These are phyloP conservation scores for Galagoides demidoff DNA, from an alignment of 2,797 vertebrate genomes.

Conservation along the genomic window DNA sequence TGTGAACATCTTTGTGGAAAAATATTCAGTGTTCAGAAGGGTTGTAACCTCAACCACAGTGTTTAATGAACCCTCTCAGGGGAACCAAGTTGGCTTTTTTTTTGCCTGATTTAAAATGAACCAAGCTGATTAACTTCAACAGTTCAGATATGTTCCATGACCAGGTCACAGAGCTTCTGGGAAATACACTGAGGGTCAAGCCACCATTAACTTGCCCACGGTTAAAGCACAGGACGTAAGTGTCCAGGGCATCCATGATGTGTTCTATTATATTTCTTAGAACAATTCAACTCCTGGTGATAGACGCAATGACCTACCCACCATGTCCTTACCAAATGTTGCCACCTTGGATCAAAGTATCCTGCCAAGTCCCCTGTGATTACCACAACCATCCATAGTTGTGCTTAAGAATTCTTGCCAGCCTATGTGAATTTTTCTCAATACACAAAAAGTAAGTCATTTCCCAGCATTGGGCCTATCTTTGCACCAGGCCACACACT, in stretches of 20 bases:
- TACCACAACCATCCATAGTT: background rate
- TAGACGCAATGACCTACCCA: rapidly evolving
- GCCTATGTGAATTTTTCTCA: background rate
- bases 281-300: background rate
- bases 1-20: background rate
- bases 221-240: rapidly evolving
- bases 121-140: background rate
- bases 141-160: background rate
- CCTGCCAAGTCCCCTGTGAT: background rate
- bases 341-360: background rate
- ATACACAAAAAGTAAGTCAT: background rate
- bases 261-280: background rate
- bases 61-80: background rate
- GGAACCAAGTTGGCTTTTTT: background rate
- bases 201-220: rapidly evolving
- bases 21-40: background rate
- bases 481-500: constrained; percentile 6
- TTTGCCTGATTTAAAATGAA: background rate
- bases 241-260: rapidly evolving
- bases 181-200: background rate
- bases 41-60: background rate
- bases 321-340: background rate
- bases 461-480: background rate
- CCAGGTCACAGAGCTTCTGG: background rate
- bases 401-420: background rate